Percentiles rank a stretch among this genome's conserved stretches.
These are phyloP conservation scores for Struthio camelus DNA, from an alignment of 2,113 vertebrate genomes.

Conservation along the genomic window DNA sequence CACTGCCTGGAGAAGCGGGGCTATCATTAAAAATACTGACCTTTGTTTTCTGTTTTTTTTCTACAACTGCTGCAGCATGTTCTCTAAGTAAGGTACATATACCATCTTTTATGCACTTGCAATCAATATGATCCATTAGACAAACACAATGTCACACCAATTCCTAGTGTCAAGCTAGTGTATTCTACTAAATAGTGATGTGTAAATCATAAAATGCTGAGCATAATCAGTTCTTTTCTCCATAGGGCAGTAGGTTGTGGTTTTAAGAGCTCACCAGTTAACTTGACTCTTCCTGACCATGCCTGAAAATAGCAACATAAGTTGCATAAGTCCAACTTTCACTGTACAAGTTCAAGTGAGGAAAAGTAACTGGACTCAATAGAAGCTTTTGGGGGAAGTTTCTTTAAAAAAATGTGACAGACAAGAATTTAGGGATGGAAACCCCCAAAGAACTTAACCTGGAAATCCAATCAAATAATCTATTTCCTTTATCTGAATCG, in stretches of 20 bases:
- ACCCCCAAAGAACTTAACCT: background rate
- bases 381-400: background rate
- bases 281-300: background rate
- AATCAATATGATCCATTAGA: background rate
- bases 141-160: background rate
- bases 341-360: background rate
- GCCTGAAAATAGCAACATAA: background rate
- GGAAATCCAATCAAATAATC: background rate
- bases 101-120: background rate
- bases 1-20: background rate
- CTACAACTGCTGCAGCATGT: background rate
- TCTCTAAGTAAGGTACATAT: background rate
- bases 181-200: background rate
- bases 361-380: background rate
- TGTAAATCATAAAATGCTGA: background rate
- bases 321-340: rapidly evolving
- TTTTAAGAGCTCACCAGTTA: background rate
- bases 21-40: background rate
- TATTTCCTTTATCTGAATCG: background rate
- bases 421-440: background rate
- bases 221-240: background rate
- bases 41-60: background rate
- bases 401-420: background rate
- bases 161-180: background rate
- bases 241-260: background rate